phyloP scores from a whole-genome alignment of 2,797 vertebrate species.

The Lagodon rhomboides region DNA sequence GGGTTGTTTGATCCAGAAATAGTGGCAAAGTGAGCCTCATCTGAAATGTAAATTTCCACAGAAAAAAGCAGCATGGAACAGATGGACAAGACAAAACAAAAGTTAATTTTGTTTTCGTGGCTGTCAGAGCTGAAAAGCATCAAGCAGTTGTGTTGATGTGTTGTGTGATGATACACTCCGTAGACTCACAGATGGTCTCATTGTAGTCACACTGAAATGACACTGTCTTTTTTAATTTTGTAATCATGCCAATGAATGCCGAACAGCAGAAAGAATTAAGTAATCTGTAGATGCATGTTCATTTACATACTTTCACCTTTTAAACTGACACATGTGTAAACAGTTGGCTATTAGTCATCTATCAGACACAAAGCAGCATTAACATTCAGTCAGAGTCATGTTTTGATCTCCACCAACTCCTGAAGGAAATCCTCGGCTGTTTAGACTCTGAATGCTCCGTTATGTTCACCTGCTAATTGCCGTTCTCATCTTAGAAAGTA shows the following conservation, averaged over 20 bases:
- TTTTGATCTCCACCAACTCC: not conserved
- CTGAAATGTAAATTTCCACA: not conserved
- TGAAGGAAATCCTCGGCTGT: no score
- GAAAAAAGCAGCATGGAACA: not conserved
- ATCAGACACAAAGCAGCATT: not conserved
- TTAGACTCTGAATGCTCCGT: no score
- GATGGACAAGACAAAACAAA: slow-evolving; percentile 5
- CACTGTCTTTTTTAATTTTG: not conserved
- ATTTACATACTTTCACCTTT: not conserved
- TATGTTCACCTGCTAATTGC: not conserved
- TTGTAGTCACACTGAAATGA: not conserved
- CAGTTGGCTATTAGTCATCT: not conserved
- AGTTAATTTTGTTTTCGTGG: not conserved
- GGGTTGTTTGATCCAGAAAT: not conserved
- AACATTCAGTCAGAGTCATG: not conserved
- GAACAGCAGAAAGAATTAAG: not conserved
- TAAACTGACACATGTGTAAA: not conserved
- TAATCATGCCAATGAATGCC: not conserved
- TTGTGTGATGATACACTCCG: not conserved
- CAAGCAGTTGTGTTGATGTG: not conserved
- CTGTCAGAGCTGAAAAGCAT: slow-evolving; percentile 14
- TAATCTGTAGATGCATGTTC: not conserved
- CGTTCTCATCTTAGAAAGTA: not conserved
- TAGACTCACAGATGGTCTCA: not conserved
- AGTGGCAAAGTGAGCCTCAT: not conserved